Base-by-base conservation (phyloP, 1,140 invertebrate species). In the Nephila pilipes region DNA sequence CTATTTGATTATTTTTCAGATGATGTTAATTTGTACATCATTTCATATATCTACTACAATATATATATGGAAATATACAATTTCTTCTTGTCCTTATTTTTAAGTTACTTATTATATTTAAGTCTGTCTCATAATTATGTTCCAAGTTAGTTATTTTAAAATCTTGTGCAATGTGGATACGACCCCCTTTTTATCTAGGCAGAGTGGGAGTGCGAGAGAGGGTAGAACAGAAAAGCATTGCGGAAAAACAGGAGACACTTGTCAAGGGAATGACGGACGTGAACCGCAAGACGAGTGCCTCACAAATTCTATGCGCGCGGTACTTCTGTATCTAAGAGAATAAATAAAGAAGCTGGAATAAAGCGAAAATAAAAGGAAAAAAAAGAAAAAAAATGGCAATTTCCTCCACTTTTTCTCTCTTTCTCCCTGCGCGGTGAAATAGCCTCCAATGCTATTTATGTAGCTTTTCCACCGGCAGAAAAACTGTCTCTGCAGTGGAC, bases 181-280 rank as follows among this genome's bases (percentile, higher is more conserved):
- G 25, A 60, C 85, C 85, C 85, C 85, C 80, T 25, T 81, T 22
- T 20, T 20, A 81, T n/a, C 38, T 8, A 2, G 20, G 12, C 29
- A 46, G 80, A 81, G 80, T 87, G 85, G 54, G 55, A 22, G 54
- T n/a, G 0, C 8, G 38, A 54, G 20, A 20, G 60, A 29, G 8
- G 58, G 36, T 25, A 14, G 80, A 36, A n/a, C 22, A 55, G 46
- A 46, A 46, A 46, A 46, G 46, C 80, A 60, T 22, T 90, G 85
- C 63, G 69, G 89, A 54, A 87, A 87, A 93, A 93, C 85, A 80
- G 91, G 91, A 87, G 91, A 93, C 91, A 93, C 91, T 93, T 93
- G 91, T 93, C 91, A 87, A 46, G 25, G 91, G 65, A 87, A 93
- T 93, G 91, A 93, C 91, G 91, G 46, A 93, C 91, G 91, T 93